Evolutionary conservation across 2,113 vertebrate species (phyloP).

Genomic region (Sebastes fasciatus): DNA sequence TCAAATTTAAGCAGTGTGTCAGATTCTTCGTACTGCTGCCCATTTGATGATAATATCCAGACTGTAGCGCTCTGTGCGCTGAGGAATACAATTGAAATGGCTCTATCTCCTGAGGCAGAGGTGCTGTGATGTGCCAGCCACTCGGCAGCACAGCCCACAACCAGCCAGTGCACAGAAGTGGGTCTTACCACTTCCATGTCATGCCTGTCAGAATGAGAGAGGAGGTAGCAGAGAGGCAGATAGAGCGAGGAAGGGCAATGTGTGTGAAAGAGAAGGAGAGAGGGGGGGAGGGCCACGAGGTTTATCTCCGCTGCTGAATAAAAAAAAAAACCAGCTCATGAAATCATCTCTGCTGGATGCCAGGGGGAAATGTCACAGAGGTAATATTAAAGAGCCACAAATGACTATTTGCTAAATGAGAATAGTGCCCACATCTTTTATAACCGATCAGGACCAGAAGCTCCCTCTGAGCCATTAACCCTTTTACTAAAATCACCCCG

Average conservation of each 20-base stretch:
- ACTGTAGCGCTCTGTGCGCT: conserved; percentile 33
- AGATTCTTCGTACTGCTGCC: conserved; percentile 36
- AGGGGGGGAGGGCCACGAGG: conserved; percentile 11
- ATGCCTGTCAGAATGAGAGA: conserved; percentile 65
- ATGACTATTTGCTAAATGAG: conserved; percentile 48
- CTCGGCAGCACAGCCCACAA: conserved; percentile 64
- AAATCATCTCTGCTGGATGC: conserved; percentile 62
- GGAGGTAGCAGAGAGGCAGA: conserved; percentile 56
- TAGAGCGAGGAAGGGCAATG: conserved; percentile 43
- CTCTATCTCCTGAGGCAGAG: conserved; percentile 72
- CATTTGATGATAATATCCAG: conserved; percentile 70
- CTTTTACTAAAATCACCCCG: conserved; percentile 22
- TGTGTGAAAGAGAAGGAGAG: conserved; percentile 45
- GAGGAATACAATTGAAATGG: conserved; percentile 69
- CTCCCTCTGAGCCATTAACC: conserved; percentile 48
- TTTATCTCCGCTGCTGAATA: conserved; percentile 43
- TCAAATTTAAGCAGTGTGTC: conserved; percentile 51
- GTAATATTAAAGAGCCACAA: conserved; percentile 57
- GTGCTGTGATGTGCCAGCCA: conserved; percentile 69
- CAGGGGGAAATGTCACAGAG: conserved; percentile 55
- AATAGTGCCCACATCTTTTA: conserved; percentile 51
- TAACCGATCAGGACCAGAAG: conserved; percentile 28
- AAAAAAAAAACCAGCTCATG: conserved; percentile 46
- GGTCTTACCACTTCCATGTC: conserved; percentile 65
- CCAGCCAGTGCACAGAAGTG: conserved; percentile 59